phyloP scores from a whole-genome alignment of 2,888 invertebrate species.

The Thymelicus lineola region DNA sequence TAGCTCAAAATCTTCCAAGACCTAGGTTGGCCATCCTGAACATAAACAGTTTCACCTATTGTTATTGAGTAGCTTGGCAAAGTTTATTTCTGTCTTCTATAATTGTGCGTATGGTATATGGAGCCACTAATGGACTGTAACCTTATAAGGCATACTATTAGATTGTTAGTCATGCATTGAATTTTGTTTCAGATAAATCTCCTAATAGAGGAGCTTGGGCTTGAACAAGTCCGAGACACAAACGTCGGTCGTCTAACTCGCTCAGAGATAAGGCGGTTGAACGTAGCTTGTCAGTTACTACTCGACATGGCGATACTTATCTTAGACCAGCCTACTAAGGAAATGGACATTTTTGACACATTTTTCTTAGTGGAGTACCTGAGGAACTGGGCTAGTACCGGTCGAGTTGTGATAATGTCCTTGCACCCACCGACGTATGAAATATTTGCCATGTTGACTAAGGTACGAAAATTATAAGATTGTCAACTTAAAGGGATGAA shows the following conservation, averaged over 20 bases:
- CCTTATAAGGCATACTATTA: background rate
- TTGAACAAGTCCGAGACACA: slow-evolving; percentile 95
- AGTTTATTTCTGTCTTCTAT: too few species aligned
- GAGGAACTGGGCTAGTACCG: slow-evolving; percentile 94
- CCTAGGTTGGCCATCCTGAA: too few species aligned
- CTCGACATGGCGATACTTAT: slow-evolving; percentile 94
- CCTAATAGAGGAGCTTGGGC: slow-evolving; percentile 95
- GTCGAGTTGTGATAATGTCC: slow-evolving; percentile 95
- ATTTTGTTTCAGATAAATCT: slow-evolving; percentile 89
- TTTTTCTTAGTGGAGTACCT: slow-evolving; percentile 97
- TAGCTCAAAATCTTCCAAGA: too few species aligned
- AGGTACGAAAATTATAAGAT: slow-evolving; percentile 58
- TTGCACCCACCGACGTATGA: slow-evolving; percentile 97
- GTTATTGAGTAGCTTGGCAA: too few species aligned
- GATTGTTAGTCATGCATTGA: background rate
- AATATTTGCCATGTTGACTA: slow-evolving; percentile 96
- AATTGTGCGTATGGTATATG: too few species aligned
- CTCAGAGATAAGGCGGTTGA: slow-evolving; percentile 94
- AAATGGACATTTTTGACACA: slow-evolving; percentile 97
- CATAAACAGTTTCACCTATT: too few species aligned
- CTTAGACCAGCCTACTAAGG: slow-evolving; percentile 94
- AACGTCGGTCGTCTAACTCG: slow-evolving; percentile 93
- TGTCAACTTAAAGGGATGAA: background rate
- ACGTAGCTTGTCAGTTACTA: slow-evolving; percentile 95
- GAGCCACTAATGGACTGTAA: too few species aligned